Percentiles rank a stretch among this genome's conserved stretches.
phyloP scores from a whole-genome alignment of 2,113 vertebrate species.

The Ageneiosus marmoratus region DNA sequence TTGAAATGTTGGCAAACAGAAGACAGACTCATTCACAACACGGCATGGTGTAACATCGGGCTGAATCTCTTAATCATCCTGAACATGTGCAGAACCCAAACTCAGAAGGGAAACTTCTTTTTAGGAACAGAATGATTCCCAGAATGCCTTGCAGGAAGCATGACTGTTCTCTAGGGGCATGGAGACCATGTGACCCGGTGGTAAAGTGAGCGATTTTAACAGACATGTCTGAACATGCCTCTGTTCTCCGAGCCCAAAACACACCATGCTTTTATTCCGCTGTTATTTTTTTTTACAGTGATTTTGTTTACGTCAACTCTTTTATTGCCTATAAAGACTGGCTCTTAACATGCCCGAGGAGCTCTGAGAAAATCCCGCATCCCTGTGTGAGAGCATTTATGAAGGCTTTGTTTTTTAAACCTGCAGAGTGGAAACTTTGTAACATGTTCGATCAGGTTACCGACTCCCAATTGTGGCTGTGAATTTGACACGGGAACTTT shows the following conservation, averaged over 20 bases:
- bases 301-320: constrained; percentile 15
- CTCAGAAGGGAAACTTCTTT: background rate
- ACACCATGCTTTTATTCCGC: background rate
- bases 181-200: constrained; percentile 61
- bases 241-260: constrained; percentile 47
- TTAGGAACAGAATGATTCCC: background rate
- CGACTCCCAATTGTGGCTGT: background rate
- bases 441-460: constrained; percentile 16
- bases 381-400: background rate
- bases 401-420: constrained; percentile 13
- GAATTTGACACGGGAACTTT: background rate
- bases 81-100: background rate
- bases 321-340: constrained; percentile 9
- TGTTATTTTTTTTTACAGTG: background rate
- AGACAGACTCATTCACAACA: background rate
- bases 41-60: background rate
- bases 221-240: constrained; percentile 62
- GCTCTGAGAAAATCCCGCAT: background rate
- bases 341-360: background rate
- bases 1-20: background rate
- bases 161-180: constrained; percentile 49
- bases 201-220: constrained; percentile 60
- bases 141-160: background rate
- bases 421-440: background rate
- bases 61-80: background rate